Evolutionary conservation across 1,140 invertebrate species (phyloP).

Genomic region (Papilio xuthus): DNA sequence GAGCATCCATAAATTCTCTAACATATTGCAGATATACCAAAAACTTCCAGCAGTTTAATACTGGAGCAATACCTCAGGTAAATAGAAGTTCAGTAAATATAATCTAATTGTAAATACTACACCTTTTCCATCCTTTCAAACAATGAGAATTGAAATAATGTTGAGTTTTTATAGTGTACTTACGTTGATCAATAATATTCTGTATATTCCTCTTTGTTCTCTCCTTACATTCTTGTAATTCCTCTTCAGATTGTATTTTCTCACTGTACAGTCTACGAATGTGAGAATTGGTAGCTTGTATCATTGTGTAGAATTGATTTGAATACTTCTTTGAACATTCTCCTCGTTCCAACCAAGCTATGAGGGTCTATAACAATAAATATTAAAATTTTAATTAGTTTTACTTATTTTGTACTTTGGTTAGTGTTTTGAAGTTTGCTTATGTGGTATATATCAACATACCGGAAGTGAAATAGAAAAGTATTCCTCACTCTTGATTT

Average conservation of each 20-base stretch:
- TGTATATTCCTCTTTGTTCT: constrained; percentile 92
- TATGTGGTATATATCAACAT: constrained; percentile 39
- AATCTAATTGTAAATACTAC: constrained; percentile 12
- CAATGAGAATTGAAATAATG: constrained; percentile 18
- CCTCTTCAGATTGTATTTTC: constrained; percentile 93
- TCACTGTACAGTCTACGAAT: constrained; percentile 91
- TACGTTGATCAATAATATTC: constrained; percentile 92
- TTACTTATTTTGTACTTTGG: no score
- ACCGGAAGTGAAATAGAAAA: constrained; percentile 62
- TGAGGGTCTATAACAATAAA: constrained; percentile 84
- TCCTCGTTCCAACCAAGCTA: constrained; percentile 95
- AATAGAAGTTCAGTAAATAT: neutral
- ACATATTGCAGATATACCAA: constrained; percentile 14
- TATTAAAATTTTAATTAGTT: neutral
- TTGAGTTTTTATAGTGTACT: constrained; percentile 71
- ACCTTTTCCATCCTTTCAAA: constrained; percentile 26
- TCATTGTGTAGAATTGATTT: constrained; percentile 96
- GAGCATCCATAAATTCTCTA: constrained; percentile 12
- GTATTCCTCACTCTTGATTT: constrained; percentile 72
- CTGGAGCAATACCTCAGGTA: neutral
- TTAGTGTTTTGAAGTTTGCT: no score
- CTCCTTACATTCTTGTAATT: constrained; percentile 93
- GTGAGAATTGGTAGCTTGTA: constrained; percentile 96
- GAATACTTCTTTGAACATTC: constrained; percentile 95
- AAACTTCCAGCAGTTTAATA: constrained; percentile 13